Evolutionary conservation across 2,888 invertebrate genomes (phyloP).

Genomic region (Diarsia mendica): DNA sequence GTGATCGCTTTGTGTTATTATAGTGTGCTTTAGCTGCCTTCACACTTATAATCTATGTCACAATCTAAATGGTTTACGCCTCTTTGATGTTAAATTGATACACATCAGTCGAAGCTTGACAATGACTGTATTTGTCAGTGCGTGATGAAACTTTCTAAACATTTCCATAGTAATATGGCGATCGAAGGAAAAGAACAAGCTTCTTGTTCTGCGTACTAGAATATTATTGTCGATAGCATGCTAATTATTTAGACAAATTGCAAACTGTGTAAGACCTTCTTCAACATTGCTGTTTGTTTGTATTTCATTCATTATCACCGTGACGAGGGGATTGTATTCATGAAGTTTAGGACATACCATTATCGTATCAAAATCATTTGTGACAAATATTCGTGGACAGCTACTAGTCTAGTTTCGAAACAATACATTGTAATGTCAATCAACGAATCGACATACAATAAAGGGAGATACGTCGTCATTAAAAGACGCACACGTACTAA

Average conservation of each 20-base stretch:
- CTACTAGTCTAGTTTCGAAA: neutral
- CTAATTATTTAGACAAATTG: slow-evolving; percentile 39
- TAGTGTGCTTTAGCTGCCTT: neutral
- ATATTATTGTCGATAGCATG: slow-evolving; percentile 25
- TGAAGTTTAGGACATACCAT: neutral
- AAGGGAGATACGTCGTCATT: neutral
- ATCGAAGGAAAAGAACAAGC: slow-evolving; percentile 35
- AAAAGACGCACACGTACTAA: neutral
- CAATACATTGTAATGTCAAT: slow-evolving; percentile 17
- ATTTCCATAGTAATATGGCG: slow-evolving; percentile 48
- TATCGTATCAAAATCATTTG: slow-evolving; percentile 10
- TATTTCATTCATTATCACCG: neutral
- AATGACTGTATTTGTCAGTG: slow-evolving; percentile 23
- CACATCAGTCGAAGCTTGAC: slow-evolving; percentile 19
- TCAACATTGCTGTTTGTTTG: slow-evolving; percentile 20
- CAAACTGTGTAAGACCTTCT: slow-evolving; percentile 23
- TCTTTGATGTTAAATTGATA: slow-evolving; percentile 5
- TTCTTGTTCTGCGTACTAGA: slow-evolving; percentile 15
- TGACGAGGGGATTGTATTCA: slow-evolving; percentile 1
- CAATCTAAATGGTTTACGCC: slow-evolving; percentile 10
- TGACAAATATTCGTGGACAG: slow-evolving; percentile 12
- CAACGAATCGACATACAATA: neutral
- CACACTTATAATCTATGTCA: no score
- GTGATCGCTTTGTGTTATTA: no score
- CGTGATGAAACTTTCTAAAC: slow-evolving; percentile 52